These are phyloP conservation scores for Ctenomys sociabilis DNA, from an alignment of 2,113 vertebrate genomes.

Conservation along the genomic window DNA sequence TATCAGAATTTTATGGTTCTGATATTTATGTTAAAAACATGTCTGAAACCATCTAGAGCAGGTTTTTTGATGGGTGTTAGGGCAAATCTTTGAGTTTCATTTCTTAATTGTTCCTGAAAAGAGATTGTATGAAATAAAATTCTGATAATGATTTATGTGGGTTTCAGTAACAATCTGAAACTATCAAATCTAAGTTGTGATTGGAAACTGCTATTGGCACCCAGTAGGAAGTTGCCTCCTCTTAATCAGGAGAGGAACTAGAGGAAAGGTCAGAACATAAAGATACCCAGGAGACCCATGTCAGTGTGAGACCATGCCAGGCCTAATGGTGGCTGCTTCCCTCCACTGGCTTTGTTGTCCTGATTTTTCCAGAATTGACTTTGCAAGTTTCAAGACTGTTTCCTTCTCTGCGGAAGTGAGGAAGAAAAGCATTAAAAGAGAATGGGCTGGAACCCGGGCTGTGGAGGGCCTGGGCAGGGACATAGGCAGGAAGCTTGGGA, in stretches of 20 bases:
- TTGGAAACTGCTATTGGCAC: background rate
- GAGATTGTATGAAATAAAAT: background rate
- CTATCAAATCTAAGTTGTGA: background rate
- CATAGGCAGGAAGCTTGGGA: background rate
- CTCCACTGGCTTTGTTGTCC: background rate
- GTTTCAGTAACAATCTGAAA: background rate
- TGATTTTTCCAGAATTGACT: background rate
- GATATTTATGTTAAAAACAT: background rate
- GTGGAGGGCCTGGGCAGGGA: background rate
- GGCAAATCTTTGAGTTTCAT: background rate
- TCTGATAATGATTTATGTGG: background rate
- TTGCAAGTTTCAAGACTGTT: background rate
- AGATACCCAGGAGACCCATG: background rate
- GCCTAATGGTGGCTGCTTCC: background rate
- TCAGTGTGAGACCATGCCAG: background rate
- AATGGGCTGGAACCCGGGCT: background rate
- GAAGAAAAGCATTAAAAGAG: background rate
- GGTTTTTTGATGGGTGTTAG: slow-evolving; percentile 19
- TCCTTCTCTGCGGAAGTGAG: background rate
- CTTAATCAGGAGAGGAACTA: background rate
- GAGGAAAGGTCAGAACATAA: background rate
- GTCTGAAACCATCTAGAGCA: background rate
- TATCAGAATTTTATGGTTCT: background rate
- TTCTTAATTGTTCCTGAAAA: background rate
- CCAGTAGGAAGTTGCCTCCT: background rate